A percentile compares a stretch with the other conserved stretches of the same genome.
These are phyloP conservation scores for Patella caerulea DNA, from an alignment of 2,888 invertebrate genomes.

Conservation along the genomic window DNA sequence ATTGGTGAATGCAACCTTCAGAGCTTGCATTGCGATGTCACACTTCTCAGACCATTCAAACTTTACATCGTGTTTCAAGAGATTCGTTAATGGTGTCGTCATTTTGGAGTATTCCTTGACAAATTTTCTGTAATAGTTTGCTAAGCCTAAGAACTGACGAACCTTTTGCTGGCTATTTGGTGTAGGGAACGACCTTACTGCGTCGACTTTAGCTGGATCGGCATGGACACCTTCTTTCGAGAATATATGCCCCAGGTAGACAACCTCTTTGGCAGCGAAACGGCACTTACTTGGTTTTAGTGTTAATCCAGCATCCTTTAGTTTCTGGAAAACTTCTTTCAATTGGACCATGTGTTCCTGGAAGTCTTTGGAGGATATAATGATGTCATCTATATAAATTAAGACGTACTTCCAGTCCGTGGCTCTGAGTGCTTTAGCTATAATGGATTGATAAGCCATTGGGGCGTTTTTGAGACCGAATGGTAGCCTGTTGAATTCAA, in stretches of 20 bases:
- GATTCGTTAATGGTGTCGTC: constrained; percentile 33
- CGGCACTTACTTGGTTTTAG: constrained; percentile 41
- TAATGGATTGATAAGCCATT: constrained; percentile 36
- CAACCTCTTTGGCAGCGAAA: constrained; percentile 33
- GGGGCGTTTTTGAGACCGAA: constrained; percentile 44
- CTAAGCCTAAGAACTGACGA: constrained; percentile 32
- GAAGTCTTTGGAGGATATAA: constrained; percentile 34
- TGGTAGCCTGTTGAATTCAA: constrained; percentile 35
- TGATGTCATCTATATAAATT: constrained; percentile 45
- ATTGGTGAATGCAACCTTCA: constrained; percentile 27
- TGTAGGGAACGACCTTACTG: constrained; percentile 22
- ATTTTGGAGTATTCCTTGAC: constrained; percentile 36
- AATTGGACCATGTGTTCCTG: constrained; percentile 36
- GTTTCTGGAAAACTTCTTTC: constrained; percentile 30
- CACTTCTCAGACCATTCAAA: constrained; percentile 38
- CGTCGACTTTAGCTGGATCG: constrained; percentile 29
- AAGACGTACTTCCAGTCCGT: constrained; percentile 41
- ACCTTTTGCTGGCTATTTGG: constrained; percentile 36
- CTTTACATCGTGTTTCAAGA: constrained; percentile 30
- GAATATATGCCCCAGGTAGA: constrained; percentile 38
- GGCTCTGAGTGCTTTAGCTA: constrained; percentile 33
- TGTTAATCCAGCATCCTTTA: constrained; percentile 34
- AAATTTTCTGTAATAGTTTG: constrained; percentile 38
- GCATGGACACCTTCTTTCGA: constrained; percentile 33
- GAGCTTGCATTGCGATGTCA: constrained; percentile 27